A percentile compares a stretch with the other conserved stretches of the same genome.
phyloP scores from a whole-genome alignment of 2,888 invertebrate genomes.

The Linnaemya tessellans region DNA sequence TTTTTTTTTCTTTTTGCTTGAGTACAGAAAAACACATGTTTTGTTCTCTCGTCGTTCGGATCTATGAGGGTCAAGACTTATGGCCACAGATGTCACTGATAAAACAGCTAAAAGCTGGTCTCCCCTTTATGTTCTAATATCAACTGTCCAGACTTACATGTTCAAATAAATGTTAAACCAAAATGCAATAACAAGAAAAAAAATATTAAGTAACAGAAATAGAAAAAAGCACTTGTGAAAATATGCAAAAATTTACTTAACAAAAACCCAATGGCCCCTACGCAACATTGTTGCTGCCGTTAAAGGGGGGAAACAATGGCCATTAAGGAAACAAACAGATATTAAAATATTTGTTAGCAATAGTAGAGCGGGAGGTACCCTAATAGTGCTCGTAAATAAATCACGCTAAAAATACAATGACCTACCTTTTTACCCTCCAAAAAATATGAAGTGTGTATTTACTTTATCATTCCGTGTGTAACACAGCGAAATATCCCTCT shows the following conservation, averaged over 20 bases:
- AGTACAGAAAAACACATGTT: slow-evolving; percentile 54
- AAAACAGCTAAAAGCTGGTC: slow-evolving; percentile 46
- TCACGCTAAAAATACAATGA: too few relatives aligned
- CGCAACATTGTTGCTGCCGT: slow-evolving; percentile 36
- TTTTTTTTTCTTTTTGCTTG: too few relatives aligned
- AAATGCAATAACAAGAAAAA: slow-evolving; percentile 5
- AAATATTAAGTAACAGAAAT: background rate
- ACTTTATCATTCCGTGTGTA: too few relatives aligned
- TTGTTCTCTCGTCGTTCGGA: slow-evolving; percentile 23
- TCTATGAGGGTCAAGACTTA: slow-evolving; percentile 71
- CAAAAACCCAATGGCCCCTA: slow-evolving; percentile 43
- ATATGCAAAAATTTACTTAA: slow-evolving; percentile 61
- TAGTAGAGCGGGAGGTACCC: background rate
- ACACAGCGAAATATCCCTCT: too few relatives aligned
- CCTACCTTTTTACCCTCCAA: too few relatives aligned
- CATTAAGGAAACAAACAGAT: slow-evolving; percentile 4
- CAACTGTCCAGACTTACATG: slow-evolving; percentile 21
- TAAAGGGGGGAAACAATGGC: background rate
- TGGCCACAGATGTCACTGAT: slow-evolving; percentile 69
- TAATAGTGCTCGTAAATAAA: background rate
- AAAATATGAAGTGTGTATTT: too few relatives aligned
- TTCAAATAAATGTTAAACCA: slow-evolving; percentile 40
- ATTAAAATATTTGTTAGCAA: background rate
- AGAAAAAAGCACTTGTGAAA: slow-evolving; percentile 51
- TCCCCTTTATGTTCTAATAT: slow-evolving; percentile 38